phyloP scores from a whole-genome alignment of 2,113 vertebrate genomes.

The Chamaetylas fuelleborni region DNA sequence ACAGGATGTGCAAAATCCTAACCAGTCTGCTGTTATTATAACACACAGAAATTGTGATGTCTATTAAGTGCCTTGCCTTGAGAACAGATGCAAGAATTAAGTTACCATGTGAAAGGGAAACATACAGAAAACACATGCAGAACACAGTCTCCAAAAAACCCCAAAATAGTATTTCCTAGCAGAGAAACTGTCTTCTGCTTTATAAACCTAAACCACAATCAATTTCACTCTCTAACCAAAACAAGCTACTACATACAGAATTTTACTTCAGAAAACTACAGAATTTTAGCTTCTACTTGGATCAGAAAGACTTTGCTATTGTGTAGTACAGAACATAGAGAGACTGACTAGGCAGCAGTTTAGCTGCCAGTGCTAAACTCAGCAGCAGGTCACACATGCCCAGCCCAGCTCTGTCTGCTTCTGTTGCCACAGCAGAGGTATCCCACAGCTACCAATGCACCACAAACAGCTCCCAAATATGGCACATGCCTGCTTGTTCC shows the following conservation, averaged over 20 bases:
- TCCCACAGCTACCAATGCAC: not conserved
- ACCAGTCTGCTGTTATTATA: not conserved
- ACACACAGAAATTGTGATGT: not conserved
- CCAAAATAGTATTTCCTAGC: not conserved
- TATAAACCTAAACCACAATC: not conserved
- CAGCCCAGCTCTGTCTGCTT: not conserved
- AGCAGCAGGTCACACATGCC: not conserved
- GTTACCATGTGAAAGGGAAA: not conserved
- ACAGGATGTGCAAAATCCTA: not conserved
- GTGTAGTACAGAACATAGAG: not conserved
- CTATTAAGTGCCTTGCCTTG: not conserved
- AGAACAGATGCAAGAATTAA: not conserved
- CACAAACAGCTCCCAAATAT: not conserved
- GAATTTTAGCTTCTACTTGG: not conserved
- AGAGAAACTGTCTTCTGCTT: not conserved
- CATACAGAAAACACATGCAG: not conserved
- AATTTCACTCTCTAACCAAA: not conserved
- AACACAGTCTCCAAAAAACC: not conserved
- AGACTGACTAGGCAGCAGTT: not conserved
- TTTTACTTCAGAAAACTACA: not conserved
- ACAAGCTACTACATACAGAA: not conserved
- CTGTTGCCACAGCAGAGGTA: not conserved
- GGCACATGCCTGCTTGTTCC: not conserved
- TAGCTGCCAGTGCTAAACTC: not conserved
- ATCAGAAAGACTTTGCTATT: not conserved